phyloP scores from a whole-genome alignment of 1,140 invertebrate genomes.

The Xylocopa sonorina region DNA sequence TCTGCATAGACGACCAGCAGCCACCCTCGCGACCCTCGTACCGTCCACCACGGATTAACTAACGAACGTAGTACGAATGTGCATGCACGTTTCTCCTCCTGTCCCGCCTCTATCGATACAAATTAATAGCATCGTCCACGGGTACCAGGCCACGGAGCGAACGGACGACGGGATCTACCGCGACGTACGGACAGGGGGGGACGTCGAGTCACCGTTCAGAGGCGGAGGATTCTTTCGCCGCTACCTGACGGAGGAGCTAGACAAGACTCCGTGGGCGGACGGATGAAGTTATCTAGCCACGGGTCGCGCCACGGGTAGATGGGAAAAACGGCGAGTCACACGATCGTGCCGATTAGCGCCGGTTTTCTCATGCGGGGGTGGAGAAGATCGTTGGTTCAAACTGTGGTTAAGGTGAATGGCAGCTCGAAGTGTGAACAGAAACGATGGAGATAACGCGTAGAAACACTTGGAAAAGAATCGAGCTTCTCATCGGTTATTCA shows the following conservation, averaged over 20 bases:
- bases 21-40: slow-evolving; percentile 29
- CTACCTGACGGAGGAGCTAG: background rate
- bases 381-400: slow-evolving; percentile 30
- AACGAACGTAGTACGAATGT: slow-evolving; percentile 60
- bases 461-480: too few species aligned
- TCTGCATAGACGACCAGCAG: slow-evolving; percentile 23
- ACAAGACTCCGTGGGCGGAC: slow-evolving; percentile 38
- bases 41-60: slow-evolving; percentile 51
- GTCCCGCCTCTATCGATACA: slow-evolving; percentile 66
- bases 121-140: slow-evolving; percentile 68
- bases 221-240: background rate
- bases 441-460: too few species aligned
- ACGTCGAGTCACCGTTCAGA: slow-evolving; percentile 3
- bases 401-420: background rate
- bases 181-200: background rate
- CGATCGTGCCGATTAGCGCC: background rate
- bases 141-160: background rate
- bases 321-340: slow-evolving; percentile 29
- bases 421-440: background rate
- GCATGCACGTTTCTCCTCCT: slow-evolving; percentile 59
- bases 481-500: too few species aligned
- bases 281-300: slow-evolving; percentile 37
- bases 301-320: too few species aligned
- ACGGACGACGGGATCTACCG: background rate
- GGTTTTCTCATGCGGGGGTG: slow-evolving; percentile 10